Percentiles rank a stretch among this genome's conserved stretches.
These are phyloP conservation scores for Misgurnus anguillicaudatus DNA, from an alignment of 2,113 vertebrate genomes.

Conservation along the genomic window DNA sequence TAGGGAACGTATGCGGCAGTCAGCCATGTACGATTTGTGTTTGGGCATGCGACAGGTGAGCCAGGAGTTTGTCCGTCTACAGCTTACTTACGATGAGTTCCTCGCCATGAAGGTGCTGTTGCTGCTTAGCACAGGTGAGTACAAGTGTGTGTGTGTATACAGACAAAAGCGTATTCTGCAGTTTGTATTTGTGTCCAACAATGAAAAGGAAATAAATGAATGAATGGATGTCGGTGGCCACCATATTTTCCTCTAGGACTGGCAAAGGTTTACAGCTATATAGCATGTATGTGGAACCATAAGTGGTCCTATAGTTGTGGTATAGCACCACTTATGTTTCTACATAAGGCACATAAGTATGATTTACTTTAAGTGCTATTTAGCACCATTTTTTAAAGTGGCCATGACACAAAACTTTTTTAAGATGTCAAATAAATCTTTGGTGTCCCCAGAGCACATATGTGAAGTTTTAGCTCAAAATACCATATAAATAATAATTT, in stretches of 20 bases:
- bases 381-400: no score
- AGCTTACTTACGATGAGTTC: slow-evolving; percentile 96
- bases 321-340: no score
- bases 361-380: no score
- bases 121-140: slow-evolving; percentile 92
- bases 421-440: no score
- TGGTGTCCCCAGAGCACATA: no score
- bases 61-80: slow-evolving; percentile 95
- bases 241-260: neutral
- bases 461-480: no score
- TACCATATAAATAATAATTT: no score
- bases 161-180: neutral
- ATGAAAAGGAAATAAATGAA: neutral
- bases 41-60: slow-evolving; percentile 98
- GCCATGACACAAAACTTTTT: no score
- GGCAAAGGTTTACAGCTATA: no score
- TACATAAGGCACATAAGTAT: no score
- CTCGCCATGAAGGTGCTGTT: slow-evolving; percentile 97
- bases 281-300: no score
- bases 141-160: slow-evolving; percentile 25
- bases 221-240: neutral
- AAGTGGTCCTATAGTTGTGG: no score
- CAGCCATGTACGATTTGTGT: slow-evolving; percentile 98
- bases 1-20: slow-evolving; percentile 97
- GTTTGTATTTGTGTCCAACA: neutral